Conservation (phyloP, 2,797 vertebrate species). For the Phalloptychus januarius region DNA sequence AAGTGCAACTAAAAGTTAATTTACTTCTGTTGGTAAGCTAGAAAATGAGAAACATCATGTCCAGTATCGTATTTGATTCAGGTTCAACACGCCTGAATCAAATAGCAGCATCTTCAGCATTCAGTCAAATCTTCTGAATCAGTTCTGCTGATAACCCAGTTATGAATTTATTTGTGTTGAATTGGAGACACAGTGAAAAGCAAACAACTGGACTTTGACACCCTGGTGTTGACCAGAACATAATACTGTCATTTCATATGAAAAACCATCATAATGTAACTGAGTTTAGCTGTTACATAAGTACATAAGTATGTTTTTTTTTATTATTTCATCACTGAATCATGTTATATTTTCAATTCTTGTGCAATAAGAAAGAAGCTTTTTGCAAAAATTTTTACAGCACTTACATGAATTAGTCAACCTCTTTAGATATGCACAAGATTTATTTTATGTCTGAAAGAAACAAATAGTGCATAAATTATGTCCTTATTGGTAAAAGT, state of each 20-base stretch:
- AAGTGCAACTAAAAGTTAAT: not conserved
- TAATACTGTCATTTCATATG: not conserved
- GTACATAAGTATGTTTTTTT: not conserved
- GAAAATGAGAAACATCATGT: too few relatives aligned
- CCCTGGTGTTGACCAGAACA: not conserved
- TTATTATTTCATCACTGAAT: not conserved
- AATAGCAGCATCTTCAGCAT: not conserved
- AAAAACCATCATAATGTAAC: not conserved
- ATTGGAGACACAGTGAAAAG: not conserved
- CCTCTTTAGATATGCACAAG: too few relatives aligned
- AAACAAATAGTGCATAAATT: too few relatives aligned
- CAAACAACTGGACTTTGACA: not conserved
- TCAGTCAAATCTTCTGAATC: not conserved
- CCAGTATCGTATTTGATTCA: too few relatives aligned
- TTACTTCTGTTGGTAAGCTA: not conserved
- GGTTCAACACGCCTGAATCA: not conserved
- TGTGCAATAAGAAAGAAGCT: not conserved
- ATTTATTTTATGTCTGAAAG: too few relatives aligned
- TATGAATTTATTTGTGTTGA: not conserved
- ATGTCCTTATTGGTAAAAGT: too few relatives aligned
- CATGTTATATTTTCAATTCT: not conserved
- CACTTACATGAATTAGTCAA: too few relatives aligned
- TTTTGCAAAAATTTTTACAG: too few relatives aligned
- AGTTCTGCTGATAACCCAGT: not conserved
- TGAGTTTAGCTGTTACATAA: not conserved